Base-by-base conservation (phyloP, 53 echinoderm and acorn worm genomes). In the Pentamera pediparva region DNA sequence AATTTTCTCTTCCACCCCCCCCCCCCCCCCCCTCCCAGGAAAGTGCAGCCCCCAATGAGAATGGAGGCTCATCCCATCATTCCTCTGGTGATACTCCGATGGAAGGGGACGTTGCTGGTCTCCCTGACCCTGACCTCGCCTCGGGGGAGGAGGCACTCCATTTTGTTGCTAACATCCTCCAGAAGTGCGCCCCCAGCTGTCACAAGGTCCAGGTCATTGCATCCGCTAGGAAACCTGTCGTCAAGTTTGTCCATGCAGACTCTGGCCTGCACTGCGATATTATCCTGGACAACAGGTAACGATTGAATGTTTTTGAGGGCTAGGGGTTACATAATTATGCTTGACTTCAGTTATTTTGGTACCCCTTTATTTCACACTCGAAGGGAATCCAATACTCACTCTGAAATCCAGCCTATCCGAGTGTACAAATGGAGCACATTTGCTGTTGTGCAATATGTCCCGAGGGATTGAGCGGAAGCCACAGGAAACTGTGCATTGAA, bases 241-340 rank as follows among this genome's bases (percentile, higher is more conserved):
- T 98, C 34, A 98, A 88, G 56, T 92, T 91, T 49, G 76, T 78
- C 11, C 98, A 98, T 56, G 86, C 80, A 61, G 86, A 91, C 24
- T 98, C 98, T 31, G 79, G 86, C 17, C 71, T 98, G 7, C 70
- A 76, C 25, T 91, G 98, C 62, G 98, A 91, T 51, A 65, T 91
- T 36, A 78, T 86, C 10, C 51, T 92, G 25, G 89, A 89, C 51
- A 96, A 98, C 79, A 92, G 98, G 98, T 92, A 30, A 71, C 30
- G 5, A 19, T 61, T 38, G 31, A 17, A 3, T 3, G 18, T 4
- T 47, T 50, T 19, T 50, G 8, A 15, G 8, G 43, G 15, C 43
- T 15, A 11, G 8, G 43, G 43, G 9, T 43, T 43, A 43, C 8
- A 41, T 41, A 10, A 10, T 41, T 8, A 41, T 41, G 43, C 15